Conservation (phyloP, 2,888 invertebrate species). For the Imbricaverruca yamaguchii region DNA sequence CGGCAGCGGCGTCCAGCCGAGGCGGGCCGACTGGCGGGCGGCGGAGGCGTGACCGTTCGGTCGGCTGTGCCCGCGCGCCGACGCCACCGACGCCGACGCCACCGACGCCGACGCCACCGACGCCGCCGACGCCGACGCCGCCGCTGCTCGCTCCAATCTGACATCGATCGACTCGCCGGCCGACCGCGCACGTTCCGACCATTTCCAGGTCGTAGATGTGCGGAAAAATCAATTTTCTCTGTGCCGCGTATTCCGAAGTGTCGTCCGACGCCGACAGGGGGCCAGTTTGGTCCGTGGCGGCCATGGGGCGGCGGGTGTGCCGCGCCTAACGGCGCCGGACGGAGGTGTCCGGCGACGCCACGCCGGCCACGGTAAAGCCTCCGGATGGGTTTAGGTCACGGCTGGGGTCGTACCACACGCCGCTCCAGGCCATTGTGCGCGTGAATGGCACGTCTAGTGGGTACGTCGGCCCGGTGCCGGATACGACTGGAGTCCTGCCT, state of each 20-base stretch:
- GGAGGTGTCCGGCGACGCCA: too few relatives aligned
- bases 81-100: not conserved
- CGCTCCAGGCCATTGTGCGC: not conserved
- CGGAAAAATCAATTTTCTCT: not conserved
- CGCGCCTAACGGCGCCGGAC: not conserved
- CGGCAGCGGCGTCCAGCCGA: not conserved
- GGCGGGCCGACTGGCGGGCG: not conserved
- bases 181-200: not conserved
- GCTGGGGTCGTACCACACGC: not conserved
- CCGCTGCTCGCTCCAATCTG: not conserved
- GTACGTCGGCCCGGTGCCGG: too few relatives aligned
- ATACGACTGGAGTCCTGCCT: too few relatives aligned
- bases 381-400: not conserved
- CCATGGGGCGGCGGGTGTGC: not conserved
- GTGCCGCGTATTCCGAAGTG: not conserved
- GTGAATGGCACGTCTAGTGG: not conserved
- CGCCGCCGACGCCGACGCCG: not conserved
- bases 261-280: not conserved
- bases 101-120: not conserved
- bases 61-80: not conserved
- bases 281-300: not conserved
- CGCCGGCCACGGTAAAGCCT: too few relatives aligned
- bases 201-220: not conserved
- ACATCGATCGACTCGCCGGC: not conserved
- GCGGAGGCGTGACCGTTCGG: not conserved